Evolutionary conservation across 2,797 vertebrate species (phyloP), one percentile per base, ranked within the genome.

Genomic region (Urocyon cinereoargenteus): DNA sequence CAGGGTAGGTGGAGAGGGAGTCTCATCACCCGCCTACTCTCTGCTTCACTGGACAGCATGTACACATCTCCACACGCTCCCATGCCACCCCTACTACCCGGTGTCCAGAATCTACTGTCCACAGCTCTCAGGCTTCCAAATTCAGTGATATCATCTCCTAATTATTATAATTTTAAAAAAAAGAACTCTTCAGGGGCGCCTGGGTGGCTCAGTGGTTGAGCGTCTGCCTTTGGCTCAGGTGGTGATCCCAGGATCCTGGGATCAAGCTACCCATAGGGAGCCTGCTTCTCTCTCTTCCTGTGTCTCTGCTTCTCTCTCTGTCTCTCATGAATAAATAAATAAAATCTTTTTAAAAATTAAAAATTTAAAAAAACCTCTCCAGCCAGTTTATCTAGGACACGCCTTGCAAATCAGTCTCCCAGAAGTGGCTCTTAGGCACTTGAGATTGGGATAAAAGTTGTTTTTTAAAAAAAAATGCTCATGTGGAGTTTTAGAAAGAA

Each of bases 401-500:
- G 21, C 4, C 57, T 86, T 82, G 55, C 61, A 82, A 90, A 82
- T 22, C 72, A 85, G 73, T 31, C 66, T 36, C 31, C 18, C 40
- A 53, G 62, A 81, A 61, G 45, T 18, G 31, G 34, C 82, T 95
- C 45, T 68, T 51, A 36, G 4, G 40, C 7, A 12, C 62, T 68
- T 45, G 12, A 66, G 61, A 75, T 11, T 53, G 18, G 57, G 9
- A 34, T 45, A 36, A 40, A 91, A 86, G 36, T 81, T 62, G 28
- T 15, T 92, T 57, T 81, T 59, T n/a, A 40, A 40, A 59, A n/a
- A 53, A 22, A 64, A 86, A 55, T 26, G 9, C 14, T 18, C 10
- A n/a, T 75, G 51, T 31, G n/a, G n/a, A 36, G 55, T 66, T 53
- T 86, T 81, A 94, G 92, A 82, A 85, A 62, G 36, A 82, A 72